These are phyloP conservation scores for Phyllostomus discolor DNA, from an alignment of 2,113 vertebrate species.

Conservation along the genomic window DNA sequence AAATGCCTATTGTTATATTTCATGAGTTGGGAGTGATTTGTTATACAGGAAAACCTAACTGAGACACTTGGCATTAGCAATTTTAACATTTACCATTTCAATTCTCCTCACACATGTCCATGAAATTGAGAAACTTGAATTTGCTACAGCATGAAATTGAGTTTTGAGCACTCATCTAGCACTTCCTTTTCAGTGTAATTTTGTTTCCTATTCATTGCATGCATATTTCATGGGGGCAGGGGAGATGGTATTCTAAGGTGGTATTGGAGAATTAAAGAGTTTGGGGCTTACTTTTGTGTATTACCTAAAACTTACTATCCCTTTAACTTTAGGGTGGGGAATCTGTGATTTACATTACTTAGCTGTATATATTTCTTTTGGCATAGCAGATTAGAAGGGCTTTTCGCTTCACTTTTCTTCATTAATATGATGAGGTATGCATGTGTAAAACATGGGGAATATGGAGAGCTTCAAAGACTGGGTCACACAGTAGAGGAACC, in stretches of 20 bases:
- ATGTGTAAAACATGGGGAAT: neutral
- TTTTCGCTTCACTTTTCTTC: neutral
- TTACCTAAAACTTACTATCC: neutral
- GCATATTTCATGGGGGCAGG: neutral
- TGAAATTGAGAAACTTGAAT: constrained; percentile 37
- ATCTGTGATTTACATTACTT: neutral
- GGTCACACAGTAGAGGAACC: neutral
- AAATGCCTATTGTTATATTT: neutral
- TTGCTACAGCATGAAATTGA: constrained; percentile 39
- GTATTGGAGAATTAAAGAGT: constrained; percentile 30
- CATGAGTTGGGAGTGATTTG: neutral
- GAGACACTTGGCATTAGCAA: neutral
- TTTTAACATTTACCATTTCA: constrained; percentile 22
- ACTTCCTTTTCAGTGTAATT: neutral
- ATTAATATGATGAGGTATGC: neutral
- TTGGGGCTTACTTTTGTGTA: neutral
- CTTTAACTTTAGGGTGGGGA: neutral
- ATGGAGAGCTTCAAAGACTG: neutral
- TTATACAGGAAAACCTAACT: neutral
- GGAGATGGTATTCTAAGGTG: neutral
- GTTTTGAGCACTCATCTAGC: neutral
- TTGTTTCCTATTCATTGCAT: constrained; percentile 9
- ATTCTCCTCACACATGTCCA: neutral
- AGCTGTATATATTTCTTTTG: neutral
- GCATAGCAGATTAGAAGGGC: neutral